Conservation (phyloP, 2,113 vertebrate species). For the Daboia siamensis region DNA sequence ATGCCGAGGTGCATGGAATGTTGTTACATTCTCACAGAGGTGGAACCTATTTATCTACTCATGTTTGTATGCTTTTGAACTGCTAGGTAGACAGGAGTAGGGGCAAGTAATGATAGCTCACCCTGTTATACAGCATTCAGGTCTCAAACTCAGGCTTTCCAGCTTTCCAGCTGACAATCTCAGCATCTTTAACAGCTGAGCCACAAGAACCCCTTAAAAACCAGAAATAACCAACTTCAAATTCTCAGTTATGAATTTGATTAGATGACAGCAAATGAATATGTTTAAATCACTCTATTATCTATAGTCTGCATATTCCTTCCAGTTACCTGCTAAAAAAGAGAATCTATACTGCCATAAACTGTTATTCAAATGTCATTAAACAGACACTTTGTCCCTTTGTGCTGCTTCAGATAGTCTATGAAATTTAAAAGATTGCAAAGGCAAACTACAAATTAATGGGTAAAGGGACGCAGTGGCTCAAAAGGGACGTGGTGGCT, state of each 20-base stretch:
- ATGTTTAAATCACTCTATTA: neutral
- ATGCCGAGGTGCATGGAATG: too few relatives aligned
- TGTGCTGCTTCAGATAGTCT: neutral
- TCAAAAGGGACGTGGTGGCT: too few relatives aligned
- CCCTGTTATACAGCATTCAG: too few relatives aligned
- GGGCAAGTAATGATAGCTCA: too few relatives aligned
- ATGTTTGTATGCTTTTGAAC: too few relatives aligned
- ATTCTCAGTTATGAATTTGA: neutral
- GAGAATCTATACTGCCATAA: neutral
- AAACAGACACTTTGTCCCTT: neutral
- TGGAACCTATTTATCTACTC: too few relatives aligned
- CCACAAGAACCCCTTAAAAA: neutral
- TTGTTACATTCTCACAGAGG: too few relatives aligned
- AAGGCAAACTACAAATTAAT: neutral
- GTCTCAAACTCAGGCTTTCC: too few relatives aligned
- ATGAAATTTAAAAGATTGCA: neutral
- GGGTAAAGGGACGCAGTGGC: too few relatives aligned
- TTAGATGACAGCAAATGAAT: neutral
- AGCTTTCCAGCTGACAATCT: too few relatives aligned
- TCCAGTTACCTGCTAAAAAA: neutral
- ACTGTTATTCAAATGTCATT: neutral
- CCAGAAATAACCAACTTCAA: neutral
- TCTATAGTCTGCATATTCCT: neutral
- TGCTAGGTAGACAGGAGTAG: too few relatives aligned
- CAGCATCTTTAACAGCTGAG: too few relatives aligned